Evolutionary conservation across 2,888 invertebrate species (phyloP).

Genomic region (Nephrotoma guestfalica): DNA sequence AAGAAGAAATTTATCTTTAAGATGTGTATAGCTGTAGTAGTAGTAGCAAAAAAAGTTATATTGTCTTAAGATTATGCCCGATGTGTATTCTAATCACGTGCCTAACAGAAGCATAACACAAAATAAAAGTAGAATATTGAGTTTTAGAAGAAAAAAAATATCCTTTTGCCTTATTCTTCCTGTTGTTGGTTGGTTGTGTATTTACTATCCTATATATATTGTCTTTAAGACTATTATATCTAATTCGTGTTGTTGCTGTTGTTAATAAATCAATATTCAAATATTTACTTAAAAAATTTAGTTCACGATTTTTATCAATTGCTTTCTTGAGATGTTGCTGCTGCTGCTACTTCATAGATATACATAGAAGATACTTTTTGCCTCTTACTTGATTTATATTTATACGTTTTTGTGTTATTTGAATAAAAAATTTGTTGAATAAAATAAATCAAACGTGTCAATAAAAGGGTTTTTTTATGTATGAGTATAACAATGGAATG

Average conservation of each 20-base stretch:
- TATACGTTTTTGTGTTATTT: neutral
- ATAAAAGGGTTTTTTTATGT: neutral
- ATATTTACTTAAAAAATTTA: neutral
- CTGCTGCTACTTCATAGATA: neutral
- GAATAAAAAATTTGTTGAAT: neutral
- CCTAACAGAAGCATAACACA: neutral
- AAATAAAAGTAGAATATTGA: neutral
- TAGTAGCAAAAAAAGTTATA: neutral
- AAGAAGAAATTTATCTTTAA: neutral
- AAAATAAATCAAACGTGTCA: neutral
- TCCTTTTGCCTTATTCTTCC: neutral
- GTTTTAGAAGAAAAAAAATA: neutral
- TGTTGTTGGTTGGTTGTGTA: neutral
- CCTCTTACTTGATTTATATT: neutral
- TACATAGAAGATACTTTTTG: neutral
- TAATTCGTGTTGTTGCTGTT: neutral
- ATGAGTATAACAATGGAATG: neutral
- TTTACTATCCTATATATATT: neutral
- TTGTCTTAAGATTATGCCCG: neutral
- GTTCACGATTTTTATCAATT: neutral
- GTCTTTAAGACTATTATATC: neutral
- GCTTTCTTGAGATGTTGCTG: neutral
- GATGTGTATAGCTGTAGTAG: neutral
- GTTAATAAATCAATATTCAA: neutral
- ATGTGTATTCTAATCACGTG: neutral